Base-by-base conservation (phyloP, 2,797 vertebrate genomes). In the Picus viridis region DNA sequence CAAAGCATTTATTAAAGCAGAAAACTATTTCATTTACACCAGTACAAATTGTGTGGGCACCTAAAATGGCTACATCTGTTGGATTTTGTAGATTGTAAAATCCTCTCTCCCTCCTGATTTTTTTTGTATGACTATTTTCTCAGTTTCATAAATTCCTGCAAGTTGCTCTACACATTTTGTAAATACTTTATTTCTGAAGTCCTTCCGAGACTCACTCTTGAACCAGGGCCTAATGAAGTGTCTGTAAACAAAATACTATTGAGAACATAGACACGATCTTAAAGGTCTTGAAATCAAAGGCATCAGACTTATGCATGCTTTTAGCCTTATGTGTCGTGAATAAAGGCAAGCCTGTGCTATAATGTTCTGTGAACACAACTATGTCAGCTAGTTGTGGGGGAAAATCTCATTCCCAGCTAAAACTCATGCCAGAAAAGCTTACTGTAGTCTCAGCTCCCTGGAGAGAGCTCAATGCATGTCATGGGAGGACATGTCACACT, bases 51-150 rank as follows among this genome's bases (percentile, higher is more conserved):
- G 7, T 77, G 41, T 89, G 69, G 67, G 26, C 67, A 81, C 76
- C 26, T 36, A 83, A n/a, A 29, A 67, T 41, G 24, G 9, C n/a
- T 30, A 3, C 49, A 67, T 79, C 59, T 88, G 29, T 68, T 53
- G 53, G 43, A 70, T 94, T 88, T 70, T 82, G 64, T 79, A 69
- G 64, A 51, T 89, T 71, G 65, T 88, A 93, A 93, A 92, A 90
- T 64, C 23, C 23, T 93, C 18, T 88, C 32, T 54, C 92, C 32
- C 47, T 90, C 70, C 12, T 10, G 3, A 53, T 85, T 87, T 93
- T 87, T 87, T 93, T 79, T 86, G 23, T 63, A 74, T 41, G 16
- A 70, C 16, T 34, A 4, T 72, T 62, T 92, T 91, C 70, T 82
- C 51, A 76, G 70, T n/a, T 86, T 56, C 67, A 81, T 86, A 82